Percentiles rank a stretch among this genome's conserved stretches.
Conservation (phyloP, 2,888 invertebrate species). For the Drosophila anceps region DNA sequence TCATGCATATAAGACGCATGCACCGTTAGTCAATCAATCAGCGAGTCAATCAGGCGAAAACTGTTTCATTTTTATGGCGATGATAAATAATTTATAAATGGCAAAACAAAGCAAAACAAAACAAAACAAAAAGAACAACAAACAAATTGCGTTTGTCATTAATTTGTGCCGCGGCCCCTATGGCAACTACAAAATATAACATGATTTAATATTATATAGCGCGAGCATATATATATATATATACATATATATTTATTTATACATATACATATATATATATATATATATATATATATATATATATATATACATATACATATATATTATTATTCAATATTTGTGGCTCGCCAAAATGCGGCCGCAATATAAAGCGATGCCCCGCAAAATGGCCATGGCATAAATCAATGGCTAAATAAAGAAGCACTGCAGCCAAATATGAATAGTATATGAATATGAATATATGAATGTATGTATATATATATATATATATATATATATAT, state of each 20-base stretch:
- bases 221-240: constrained; percentile 11
- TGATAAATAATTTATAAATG: constrained; percentile 9
- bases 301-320: not conserved
- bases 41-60: not conserved
- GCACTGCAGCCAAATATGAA: constrained; percentile 9
- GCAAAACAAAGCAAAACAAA: not conserved
- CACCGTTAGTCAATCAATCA: not conserved
- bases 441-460: constrained; percentile 11
- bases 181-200: constrained; percentile 4
- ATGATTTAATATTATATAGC: constrained; percentile 40
- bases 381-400: constrained; percentile 51
- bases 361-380: constrained; percentile 56
- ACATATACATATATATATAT: not conserved
- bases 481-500: constrained; percentile 5
- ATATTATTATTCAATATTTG: constrained; percentile 60
- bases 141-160: constrained; percentile 11
- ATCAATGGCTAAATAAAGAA: constrained; percentile 53
- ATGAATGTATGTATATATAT: constrained; percentile 13
- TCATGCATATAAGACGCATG: not conserved
- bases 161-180: constrained; percentile 2
- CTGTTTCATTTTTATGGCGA: not conserved
- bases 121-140: not conserved
- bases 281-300: not conserved
- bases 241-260: constrained; percentile 8
- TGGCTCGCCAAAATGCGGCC: constrained; percentile 71